Base-by-base conservation (phyloP, 1,140 invertebrate genomes). In the Paraescarpia echinospica region DNA sequence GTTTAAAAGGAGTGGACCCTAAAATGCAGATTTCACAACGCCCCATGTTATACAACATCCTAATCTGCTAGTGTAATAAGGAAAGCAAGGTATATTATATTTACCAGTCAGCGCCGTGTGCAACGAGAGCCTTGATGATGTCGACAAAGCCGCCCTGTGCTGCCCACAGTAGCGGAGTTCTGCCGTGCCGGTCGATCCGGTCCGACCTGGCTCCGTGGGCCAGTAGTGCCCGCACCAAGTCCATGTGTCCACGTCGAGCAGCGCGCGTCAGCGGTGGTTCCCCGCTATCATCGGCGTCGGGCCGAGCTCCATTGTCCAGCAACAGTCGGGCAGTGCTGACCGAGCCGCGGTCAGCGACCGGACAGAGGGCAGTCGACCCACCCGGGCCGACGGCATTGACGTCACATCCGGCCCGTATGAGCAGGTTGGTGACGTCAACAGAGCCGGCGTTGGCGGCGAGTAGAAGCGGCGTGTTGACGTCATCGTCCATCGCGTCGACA, bases 1-100 rank as follows among this genome's bases (percentile, higher is more conserved):
- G 48, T 51, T 9, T 51, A 51, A 51, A n/a, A n/a, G n/a, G n/a
- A 51, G 48, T 51, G 48, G 48, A 9, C 18, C 18, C 8, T 18
- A 51, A 51, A 51, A 9, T 18, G 8, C 48, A 51, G 8, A 51
- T 1, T 9, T 96, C 96, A 93, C 96, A 96, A 89, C 96, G 96
- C 77, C 5, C 5, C 18, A 77, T 77, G 9, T 77, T 0, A 77
- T 27, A 27, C 59, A 77, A 4, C 59, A 77, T 77, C n/a, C n/a
- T n/a, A n/a, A n/a, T n/a, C n/a, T n/a, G n/a, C n/a, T n/a, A n/a
- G n/a, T n/a, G 59, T 22, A 27, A 77, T 77, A 77, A 77, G 8
- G 22, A 22, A 14, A 1, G 59, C 22, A 97, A 96, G 33, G 33
- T 33, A 59, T 92, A 33, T 59, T 89, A 27, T 92, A 89, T 41